These are phyloP conservation scores for Bombus fervidus DNA, from an alignment of 1,140 invertebrate genomes.

Conservation along the genomic window DNA sequence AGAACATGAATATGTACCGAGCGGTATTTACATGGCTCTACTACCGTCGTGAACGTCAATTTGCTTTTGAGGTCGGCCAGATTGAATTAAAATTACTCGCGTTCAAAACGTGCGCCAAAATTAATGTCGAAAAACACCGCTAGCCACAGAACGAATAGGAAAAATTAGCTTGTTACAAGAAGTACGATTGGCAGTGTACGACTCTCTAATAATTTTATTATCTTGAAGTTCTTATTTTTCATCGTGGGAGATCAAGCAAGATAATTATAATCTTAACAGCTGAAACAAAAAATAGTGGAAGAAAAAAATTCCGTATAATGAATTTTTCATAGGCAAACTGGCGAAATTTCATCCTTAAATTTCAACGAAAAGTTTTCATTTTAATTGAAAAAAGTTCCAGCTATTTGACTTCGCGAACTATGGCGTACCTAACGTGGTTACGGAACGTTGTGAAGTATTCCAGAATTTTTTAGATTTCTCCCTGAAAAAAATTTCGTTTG, in stretches of 20 bases:
- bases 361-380: neutral
- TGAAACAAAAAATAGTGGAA: neutral
- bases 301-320: neutral
- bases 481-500: neutral
- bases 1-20: slow-evolving; percentile 51
- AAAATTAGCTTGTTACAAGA: neutral
- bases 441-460: neutral
- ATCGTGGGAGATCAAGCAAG: too few species aligned
- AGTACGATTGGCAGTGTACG: neutral
- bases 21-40: slow-evolving; percentile 40
- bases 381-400: neutral
- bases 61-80: slow-evolving; percentile 34
- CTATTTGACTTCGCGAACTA: neutral
- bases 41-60: slow-evolving; percentile 37
- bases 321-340: neutral
- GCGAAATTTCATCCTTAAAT: neutral
- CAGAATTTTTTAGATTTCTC: neutral
- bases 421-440: neutral
- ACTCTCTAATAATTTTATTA: too few species aligned
- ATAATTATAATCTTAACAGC: too few species aligned
- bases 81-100: slow-evolving; percentile 42
- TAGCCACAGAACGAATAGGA: neutral
- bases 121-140: neutral
- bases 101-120: neutral
- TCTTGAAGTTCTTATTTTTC: too few species aligned